Evolutionary conservation across 2,888 invertebrate species (phyloP).

Genomic region (Liopterus haemorrhoidalis): DNA sequence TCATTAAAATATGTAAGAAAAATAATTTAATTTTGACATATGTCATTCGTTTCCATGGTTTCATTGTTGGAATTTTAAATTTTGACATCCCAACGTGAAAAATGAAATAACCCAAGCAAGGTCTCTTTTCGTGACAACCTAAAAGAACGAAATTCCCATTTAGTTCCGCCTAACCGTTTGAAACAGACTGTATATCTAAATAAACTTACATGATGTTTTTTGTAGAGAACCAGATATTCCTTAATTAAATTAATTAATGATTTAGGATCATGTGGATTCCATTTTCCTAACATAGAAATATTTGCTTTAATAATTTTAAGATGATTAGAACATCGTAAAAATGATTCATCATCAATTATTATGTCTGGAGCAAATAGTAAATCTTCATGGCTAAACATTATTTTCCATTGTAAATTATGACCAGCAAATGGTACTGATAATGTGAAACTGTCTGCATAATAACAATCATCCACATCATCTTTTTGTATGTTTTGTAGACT

Average conservation of each 20-base stretch:
- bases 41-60: no score
- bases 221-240: slow-evolving; percentile 58
- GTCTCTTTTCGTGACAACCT: no score
- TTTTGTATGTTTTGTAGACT: slow-evolving; percentile 27
- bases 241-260: slow-evolving; percentile 56
- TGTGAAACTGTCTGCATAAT: slow-evolving; percentile 51
- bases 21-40: no score
- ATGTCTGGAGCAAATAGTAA: slow-evolving; percentile 63
- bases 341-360: slow-evolving; percentile 63
- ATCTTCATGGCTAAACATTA: slow-evolving; percentile 57
- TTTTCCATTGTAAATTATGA: slow-evolving; percentile 60
- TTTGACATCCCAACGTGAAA: no score
- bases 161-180: no score
- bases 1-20: no score
- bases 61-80: no score
- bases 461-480: slow-evolving; percentile 40
- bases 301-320: slow-evolving; percentile 48
- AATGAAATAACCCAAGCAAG: no score
- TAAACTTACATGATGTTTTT: slow-evolving; percentile 61
- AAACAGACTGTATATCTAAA: no score
- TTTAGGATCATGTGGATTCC: slow-evolving; percentile 57
- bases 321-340: slow-evolving; percentile 55
- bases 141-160: no score
- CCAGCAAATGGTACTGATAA: slow-evolving; percentile 66
- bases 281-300: slow-evolving; percentile 57